Conservation (phyloP, 1,140 invertebrate species). For the Ptiloglossa arizonensis region DNA sequence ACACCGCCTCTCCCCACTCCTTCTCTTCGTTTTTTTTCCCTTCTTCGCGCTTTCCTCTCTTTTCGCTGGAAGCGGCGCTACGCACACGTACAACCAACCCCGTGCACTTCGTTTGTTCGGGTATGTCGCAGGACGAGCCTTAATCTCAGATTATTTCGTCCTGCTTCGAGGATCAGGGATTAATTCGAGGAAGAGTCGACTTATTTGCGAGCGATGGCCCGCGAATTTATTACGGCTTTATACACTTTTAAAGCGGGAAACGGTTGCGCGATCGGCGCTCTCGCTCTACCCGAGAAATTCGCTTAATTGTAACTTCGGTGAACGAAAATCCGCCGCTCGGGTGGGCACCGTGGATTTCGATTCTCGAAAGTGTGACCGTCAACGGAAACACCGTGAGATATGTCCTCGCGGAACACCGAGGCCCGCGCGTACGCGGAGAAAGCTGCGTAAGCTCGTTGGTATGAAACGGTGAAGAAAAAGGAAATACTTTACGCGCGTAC, state of each 20-base stretch:
- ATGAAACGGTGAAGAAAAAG: too few relatives aligned
- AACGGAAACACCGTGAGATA: too few relatives aligned
- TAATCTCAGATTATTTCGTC: constrained; percentile 79
- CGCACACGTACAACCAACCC: background rate
- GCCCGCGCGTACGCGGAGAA: too few relatives aligned
- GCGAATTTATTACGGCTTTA: constrained; percentile 16
- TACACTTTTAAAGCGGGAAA: background rate
- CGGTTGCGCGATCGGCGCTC: too few relatives aligned
- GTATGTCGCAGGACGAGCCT: constrained; percentile 70
- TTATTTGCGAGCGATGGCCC: constrained; percentile 51
- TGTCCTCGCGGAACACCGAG: too few relatives aligned
- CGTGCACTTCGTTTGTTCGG: constrained; percentile 23
- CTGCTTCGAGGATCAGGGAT: constrained; percentile 77
- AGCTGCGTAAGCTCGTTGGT: too few relatives aligned
- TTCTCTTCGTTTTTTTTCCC: background rate
- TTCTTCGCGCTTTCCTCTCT: background rate
- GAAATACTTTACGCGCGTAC: too few relatives aligned
- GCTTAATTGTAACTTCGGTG: too few relatives aligned
- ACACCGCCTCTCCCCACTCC: background rate
- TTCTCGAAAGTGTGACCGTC: too few relatives aligned
- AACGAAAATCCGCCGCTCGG: too few relatives aligned
- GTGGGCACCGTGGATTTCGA: too few relatives aligned
- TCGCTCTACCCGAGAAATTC: too few relatives aligned
- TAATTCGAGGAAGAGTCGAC: constrained; percentile 70
- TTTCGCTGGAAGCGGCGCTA: background rate